A percentile compares a stretch with the other conserved stretches of the same genome.
Conservation (phyloP, 2,797 vertebrate species). For the Falco berigora region DNA sequence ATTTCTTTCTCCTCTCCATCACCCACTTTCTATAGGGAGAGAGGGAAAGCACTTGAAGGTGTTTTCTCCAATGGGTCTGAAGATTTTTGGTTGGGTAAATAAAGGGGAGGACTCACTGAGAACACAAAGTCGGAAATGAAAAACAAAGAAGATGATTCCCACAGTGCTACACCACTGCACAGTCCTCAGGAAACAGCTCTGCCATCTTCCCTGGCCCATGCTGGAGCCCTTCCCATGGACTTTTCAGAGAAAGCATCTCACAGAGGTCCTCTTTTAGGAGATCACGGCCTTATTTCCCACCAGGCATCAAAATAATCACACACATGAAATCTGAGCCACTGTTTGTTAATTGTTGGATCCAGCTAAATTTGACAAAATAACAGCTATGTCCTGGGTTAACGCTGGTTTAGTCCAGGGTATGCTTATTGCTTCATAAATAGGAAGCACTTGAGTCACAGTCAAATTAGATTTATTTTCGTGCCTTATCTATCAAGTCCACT, state of each 20-base stretch:
- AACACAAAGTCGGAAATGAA: neutral
- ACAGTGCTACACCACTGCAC: neutral
- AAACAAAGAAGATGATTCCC: neutral
- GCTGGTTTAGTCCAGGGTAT: neutral
- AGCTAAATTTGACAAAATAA: conserved; percentile 34
- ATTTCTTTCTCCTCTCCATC: neutral
- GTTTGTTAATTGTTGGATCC: conserved; percentile 21
- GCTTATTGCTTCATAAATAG: conserved; percentile 24
- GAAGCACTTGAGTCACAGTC: conserved; percentile 39
- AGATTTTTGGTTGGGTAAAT: neutral
- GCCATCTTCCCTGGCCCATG: neutral
- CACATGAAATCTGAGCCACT: conserved; percentile 7
- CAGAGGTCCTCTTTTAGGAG: neutral
- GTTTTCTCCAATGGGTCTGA: neutral
- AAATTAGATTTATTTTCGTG: conserved; percentile 42
- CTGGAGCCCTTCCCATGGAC: neutral
- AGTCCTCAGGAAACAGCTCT: neutral
- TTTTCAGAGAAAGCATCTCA: neutral
- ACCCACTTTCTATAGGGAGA: neutral
- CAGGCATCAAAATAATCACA: conserved; percentile 18
- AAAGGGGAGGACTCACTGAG: neutral
- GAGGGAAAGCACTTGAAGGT: neutral
- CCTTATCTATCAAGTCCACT: conserved; percentile 1
- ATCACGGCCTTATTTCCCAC: neutral
- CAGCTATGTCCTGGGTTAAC: neutral